These are phyloP conservation scores for Stercorarius parasiticus DNA, from an alignment of 2,113 vertebrate genomes.

Conservation along the genomic window DNA sequence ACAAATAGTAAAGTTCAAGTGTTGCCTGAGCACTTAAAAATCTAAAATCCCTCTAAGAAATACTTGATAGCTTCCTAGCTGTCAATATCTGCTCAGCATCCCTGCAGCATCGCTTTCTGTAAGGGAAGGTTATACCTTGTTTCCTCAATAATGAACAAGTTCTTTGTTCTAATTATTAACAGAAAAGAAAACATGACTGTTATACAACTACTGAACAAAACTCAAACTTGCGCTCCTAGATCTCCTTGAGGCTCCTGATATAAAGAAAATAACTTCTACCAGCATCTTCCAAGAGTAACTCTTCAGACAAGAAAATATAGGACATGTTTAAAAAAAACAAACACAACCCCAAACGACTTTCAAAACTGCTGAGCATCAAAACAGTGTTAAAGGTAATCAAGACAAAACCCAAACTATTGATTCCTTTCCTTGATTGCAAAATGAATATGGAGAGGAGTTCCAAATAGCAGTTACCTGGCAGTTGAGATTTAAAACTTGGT, in stretches of 20 bases:
- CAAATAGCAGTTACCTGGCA: background rate
- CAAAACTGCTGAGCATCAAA: background rate
- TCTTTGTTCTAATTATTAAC: background rate
- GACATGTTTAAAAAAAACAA: background rate
- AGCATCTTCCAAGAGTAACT: background rate
- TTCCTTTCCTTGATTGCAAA: background rate
- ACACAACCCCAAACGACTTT: background rate
- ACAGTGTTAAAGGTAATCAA: background rate
- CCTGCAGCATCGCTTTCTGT: background rate
- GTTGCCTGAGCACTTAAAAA: background rate
- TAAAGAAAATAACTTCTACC: background rate
- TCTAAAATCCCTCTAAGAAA: background rate
- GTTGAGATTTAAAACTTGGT: background rate
- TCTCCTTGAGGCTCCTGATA: background rate
- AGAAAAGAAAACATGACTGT: background rate
- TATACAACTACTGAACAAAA: background rate
- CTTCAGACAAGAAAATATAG: background rate
- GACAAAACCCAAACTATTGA: background rate
- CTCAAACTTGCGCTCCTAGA: background rate
- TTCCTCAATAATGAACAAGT: background rate
- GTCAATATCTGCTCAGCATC: background rate
- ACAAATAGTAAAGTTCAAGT: background rate
- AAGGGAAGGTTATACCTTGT: background rate
- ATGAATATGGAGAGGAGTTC: background rate
- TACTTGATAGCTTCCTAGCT: background rate